These are phyloP conservation scores for Dasypogon diadema DNA, from an alignment of 2,888 invertebrate species.

Conservation along the genomic window DNA sequence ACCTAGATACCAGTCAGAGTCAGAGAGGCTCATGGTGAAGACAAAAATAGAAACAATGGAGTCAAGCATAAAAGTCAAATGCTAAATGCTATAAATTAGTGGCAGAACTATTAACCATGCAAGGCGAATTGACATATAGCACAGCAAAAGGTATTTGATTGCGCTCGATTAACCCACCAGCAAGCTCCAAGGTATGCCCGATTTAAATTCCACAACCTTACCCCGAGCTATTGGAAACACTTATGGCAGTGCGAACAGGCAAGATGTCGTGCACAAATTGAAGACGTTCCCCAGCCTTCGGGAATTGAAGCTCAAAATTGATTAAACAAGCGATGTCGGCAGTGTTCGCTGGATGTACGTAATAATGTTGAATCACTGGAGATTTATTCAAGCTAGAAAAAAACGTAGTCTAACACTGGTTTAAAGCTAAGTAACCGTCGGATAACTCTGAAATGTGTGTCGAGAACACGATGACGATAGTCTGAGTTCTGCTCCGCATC, in stretches of 20 bases:
- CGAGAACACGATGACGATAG: no score
- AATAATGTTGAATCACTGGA: no score
- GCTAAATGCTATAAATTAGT: background rate
- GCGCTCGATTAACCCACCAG: background rate
- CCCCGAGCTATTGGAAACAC: background rate
- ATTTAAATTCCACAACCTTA: background rate
- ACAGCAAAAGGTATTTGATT: background rate
- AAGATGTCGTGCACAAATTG: background rate
- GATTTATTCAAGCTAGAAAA: no score
- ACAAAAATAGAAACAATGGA: background rate
- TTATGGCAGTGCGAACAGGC: background rate
- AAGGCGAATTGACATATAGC: background rate
- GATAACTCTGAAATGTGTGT: no score
- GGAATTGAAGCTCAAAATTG: background rate
- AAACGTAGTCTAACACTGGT: no score
- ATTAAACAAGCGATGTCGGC: background rate
- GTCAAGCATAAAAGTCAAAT: background rate
- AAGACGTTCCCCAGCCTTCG: conserved; percentile 6
- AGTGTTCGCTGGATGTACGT: background rate
- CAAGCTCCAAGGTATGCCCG: background rate
- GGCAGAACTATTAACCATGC: background rate
- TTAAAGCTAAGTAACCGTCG: no score
- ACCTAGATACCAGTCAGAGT: no score
- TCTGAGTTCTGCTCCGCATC: no score
- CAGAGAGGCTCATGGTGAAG: background rate